Evolutionary conservation across 2,888 invertebrate genomes (phyloP).

Genomic region (Pterostichus madidus): DNA sequence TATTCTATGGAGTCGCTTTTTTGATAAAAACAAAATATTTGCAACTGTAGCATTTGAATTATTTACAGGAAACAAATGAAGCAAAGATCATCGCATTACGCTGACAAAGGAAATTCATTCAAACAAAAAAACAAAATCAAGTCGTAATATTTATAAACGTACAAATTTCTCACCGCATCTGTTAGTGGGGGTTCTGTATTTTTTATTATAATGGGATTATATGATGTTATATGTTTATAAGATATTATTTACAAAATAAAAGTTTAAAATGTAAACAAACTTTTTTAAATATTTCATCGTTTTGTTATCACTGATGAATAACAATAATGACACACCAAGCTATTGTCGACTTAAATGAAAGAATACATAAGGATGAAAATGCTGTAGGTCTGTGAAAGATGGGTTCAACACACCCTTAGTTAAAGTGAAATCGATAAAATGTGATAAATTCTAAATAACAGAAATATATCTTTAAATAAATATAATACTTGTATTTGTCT

Average conservation of each 20-base stretch:
- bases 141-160: background rate
- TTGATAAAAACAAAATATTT: background rate
- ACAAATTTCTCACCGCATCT: background rate
- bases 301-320: conserved; percentile 61
- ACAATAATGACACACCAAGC: conserved; percentile 59
- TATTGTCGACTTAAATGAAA: conserved; percentile 31
- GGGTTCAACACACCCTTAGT: conserved; percentile 76
- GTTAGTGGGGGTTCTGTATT: background rate
- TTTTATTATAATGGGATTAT: background rate
- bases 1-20: background rate
- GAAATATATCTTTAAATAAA: conserved; percentile 42
- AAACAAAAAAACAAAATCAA: conserved; percentile 34
- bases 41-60: conserved; percentile 21
- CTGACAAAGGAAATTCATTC: conserved; percentile 50
- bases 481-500: background rate
- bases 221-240: background rate
- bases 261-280: conserved; percentile 40
- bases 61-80: conserved; percentile 35
- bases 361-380: conserved; percentile 60
- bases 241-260: conserved; percentile 35
- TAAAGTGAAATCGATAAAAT: conserved; percentile 75
- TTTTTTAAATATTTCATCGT: conserved; percentile 36
- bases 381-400: conserved; percentile 56
- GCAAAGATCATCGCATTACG: conserved; percentile 13
- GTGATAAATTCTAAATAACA: conserved; percentile 68